Conservation (phyloP, 2,113 vertebrate genomes). For the Gymnocephalus cernua region DNA sequence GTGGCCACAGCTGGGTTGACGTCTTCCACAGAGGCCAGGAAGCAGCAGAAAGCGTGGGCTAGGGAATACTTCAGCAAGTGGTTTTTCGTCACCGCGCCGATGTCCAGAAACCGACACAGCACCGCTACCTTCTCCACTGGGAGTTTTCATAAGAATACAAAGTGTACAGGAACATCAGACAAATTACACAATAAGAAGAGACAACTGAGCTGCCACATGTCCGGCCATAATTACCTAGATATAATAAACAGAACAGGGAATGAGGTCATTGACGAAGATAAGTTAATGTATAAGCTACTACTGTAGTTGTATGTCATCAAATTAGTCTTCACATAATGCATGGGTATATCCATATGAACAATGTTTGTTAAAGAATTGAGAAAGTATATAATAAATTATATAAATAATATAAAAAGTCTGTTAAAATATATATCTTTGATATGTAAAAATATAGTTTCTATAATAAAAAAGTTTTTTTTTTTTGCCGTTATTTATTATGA, state of each 20-base stretch:
- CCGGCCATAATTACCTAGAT: background rate
- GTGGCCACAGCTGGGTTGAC: constrained; percentile 98
- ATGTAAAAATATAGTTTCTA: background rate
- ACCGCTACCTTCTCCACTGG: constrained; percentile 98
- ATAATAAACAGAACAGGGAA: constrained; percentile 20
- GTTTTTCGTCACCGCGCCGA: constrained; percentile 97
- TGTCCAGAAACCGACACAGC: constrained; percentile 97
- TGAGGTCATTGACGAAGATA: constrained; percentile 12
- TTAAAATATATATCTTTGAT: background rate
- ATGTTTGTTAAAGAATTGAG: background rate
- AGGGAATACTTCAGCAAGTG: constrained; percentile 96
- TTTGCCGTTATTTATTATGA: constrained; percentile 13
- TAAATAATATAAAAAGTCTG: background rate
- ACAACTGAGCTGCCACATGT: constrained; percentile 19
- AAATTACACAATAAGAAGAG: background rate
- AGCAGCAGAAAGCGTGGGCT: constrained; percentile 98
- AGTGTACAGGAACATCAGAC: constrained; percentile 15
- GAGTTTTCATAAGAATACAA: background rate
- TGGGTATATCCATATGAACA: background rate
- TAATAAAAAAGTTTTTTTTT: background rate
- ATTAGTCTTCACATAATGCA: constrained; percentile 5
- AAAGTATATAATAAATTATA: background rate
- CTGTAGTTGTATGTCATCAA: background rate
- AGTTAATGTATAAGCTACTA: background rate
- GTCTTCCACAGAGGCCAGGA: constrained; percentile 96